phyloP scores from a whole-genome alignment of 2,797 vertebrate genomes.

The Melanotaenia nigrans region DNA sequence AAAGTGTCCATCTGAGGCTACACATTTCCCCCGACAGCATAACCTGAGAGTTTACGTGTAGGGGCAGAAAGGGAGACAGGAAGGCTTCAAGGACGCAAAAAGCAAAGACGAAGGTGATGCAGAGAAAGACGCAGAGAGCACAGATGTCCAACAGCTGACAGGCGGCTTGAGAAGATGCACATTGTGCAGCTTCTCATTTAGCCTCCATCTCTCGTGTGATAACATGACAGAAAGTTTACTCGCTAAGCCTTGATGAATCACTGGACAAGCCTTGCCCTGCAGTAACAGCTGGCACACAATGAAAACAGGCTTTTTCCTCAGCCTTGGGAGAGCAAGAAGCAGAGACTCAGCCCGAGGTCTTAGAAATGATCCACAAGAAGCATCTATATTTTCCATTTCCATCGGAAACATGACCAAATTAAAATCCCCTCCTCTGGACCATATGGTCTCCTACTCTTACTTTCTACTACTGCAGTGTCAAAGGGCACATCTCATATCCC shows the following conservation, averaged over 20 bases:
- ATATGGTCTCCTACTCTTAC: conserved; percentile 40
- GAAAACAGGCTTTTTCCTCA: conserved; percentile 32
- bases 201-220: conserved; percentile 23
- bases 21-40: conserved; percentile 47
- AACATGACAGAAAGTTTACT: conserved; percentile 62
- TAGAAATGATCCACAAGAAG: conserved; percentile 23
- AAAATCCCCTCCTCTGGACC: conserved; percentile 39
- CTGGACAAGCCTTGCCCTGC: conserved; percentile 13
- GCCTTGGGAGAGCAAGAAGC: conserved; percentile 14
- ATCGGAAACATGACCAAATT: conserved; percentile 46
- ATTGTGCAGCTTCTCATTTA: conserved; percentile 18
- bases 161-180: conserved; percentile 31
- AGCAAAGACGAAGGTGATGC: conserved; percentile 24
- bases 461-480: conserved; percentile 45
- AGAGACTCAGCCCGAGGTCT: neutral
- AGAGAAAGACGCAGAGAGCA: conserved; percentile 22
- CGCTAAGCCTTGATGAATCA: conserved; percentile 59
- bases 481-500: conserved; percentile 63
- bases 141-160: conserved; percentile 61
- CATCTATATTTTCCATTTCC: conserved; percentile 48
- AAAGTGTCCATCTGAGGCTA: conserved; percentile 71
- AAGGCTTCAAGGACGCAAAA: conserved; percentile 10
- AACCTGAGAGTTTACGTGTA: conserved; percentile 57
- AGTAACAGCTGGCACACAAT: conserved; percentile 55
- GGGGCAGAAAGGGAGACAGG: conserved; percentile 18